A percentile compares a stretch with the other conserved stretches of the same genome.
Conservation (phyloP, 2,797 vertebrate species). For the Miichthys miiuy region DNA sequence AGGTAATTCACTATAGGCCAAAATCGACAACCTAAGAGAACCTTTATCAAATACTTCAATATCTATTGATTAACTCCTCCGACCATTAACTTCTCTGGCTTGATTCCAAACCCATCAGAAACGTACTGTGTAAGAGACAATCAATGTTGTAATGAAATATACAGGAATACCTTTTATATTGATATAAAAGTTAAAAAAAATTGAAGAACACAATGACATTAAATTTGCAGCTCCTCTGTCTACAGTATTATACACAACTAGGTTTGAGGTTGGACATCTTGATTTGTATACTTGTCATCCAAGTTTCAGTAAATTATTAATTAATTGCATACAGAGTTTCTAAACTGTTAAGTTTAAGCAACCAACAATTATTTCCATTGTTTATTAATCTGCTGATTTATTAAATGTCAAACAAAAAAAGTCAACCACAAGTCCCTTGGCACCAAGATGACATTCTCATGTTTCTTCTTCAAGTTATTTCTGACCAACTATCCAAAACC, state of each 20-base stretch:
- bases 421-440: background rate
- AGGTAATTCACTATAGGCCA: background rate
- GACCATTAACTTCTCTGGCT: constrained; percentile 24
- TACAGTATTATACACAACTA: background rate
- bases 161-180: background rate
- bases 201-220: background rate
- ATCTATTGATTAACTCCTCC: constrained; percentile 27
- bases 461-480: background rate
- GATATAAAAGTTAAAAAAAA: background rate
- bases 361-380: background rate
- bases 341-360: background rate
- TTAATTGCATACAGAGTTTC: background rate
- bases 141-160: background rate
- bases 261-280: background rate
- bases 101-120: background rate
- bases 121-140: background rate
- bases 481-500: background rate
- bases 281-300: background rate
- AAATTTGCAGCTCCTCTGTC: background rate
- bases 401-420: background rate
- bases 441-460: background rate
- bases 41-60: constrained; percentile 34
- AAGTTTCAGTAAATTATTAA: background rate
- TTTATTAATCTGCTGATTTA: background rate
- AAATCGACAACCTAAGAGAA: constrained; percentile 39